Evolutionary conservation across 2,113 vertebrate genomes (phyloP).

Genomic region (Eptesicus fuscus): DNA sequence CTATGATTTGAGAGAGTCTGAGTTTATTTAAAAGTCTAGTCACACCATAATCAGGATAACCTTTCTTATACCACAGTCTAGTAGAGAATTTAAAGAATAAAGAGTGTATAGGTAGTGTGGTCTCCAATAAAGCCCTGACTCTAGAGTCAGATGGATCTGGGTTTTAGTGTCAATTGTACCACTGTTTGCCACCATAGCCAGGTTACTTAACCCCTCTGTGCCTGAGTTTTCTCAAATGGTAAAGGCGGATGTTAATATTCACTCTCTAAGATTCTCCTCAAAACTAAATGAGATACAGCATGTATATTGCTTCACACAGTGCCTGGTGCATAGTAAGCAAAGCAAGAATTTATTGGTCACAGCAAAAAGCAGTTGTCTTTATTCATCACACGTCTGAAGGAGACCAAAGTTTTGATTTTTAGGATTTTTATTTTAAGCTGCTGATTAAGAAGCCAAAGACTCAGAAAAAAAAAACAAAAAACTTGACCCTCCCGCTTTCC

Average conservation of each 20-base stretch:
- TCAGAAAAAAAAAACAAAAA: not conserved
- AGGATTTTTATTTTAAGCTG: not conserved
- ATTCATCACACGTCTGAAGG: not conserved
- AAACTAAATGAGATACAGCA: not conserved
- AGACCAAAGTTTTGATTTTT: not conserved
- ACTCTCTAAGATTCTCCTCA: not conserved
- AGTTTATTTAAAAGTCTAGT: conserved; percentile 29
- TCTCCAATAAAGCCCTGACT: not conserved
- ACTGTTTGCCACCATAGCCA: not conserved
- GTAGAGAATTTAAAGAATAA: conserved; percentile 18
- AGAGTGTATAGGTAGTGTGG: not conserved
- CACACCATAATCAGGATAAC: not conserved
- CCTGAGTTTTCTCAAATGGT: not conserved
- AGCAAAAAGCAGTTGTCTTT: not conserved
- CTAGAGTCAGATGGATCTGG: not conserved
- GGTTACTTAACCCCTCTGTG: not conserved
- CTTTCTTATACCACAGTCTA: not conserved
- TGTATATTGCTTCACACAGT: not conserved
- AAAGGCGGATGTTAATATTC: not conserved
- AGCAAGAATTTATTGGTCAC: not conserved
- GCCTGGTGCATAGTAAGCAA: not conserved
- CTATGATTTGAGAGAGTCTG: not conserved
- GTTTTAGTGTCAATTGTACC: not conserved
- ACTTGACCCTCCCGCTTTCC: not conserved
- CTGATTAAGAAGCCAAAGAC: not conserved